phyloP scores from a whole-genome alignment of 2,888 invertebrate genomes.

The Theretra japonica region DNA sequence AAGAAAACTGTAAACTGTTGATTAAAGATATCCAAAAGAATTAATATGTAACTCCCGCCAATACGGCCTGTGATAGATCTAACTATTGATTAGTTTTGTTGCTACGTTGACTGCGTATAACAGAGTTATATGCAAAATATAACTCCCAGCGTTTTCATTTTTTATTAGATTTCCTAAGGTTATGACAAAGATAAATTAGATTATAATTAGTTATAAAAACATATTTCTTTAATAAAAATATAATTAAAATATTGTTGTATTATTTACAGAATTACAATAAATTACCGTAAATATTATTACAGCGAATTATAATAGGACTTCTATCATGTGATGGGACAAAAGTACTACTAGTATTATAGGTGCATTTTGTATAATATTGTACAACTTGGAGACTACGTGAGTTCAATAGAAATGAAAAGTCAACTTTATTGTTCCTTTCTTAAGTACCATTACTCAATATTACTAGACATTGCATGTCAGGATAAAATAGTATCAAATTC shows the following conservation, averaged over 20 bases:
- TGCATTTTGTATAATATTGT: too few relatives aligned
- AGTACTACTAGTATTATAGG: too few relatives aligned
- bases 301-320: too few relatives aligned
- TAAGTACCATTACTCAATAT: too few relatives aligned
- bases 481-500: background rate
- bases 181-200: background rate
- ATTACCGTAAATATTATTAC: too few relatives aligned
- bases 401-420: too few relatives aligned
- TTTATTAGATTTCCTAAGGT: background rate
- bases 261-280: background rate
- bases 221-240: constrained; percentile 10
- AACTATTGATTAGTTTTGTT: background rate
- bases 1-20: constrained; percentile 34
- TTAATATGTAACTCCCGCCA: background rate
- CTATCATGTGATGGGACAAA: too few relatives aligned
- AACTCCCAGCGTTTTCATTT: background rate
- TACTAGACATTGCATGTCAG: too few relatives aligned
- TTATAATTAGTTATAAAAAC: constrained; percentile 7
- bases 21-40: background rate
- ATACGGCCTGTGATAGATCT: constrained; percentile 21
- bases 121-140: background rate
- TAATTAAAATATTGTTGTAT: background rate
- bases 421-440: too few relatives aligned
- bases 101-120: background rate
- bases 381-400: too few relatives aligned